Evolutionary conservation across 2,797 vertebrate genomes (phyloP).

Genomic region (Orestias chungarensis): DNA sequence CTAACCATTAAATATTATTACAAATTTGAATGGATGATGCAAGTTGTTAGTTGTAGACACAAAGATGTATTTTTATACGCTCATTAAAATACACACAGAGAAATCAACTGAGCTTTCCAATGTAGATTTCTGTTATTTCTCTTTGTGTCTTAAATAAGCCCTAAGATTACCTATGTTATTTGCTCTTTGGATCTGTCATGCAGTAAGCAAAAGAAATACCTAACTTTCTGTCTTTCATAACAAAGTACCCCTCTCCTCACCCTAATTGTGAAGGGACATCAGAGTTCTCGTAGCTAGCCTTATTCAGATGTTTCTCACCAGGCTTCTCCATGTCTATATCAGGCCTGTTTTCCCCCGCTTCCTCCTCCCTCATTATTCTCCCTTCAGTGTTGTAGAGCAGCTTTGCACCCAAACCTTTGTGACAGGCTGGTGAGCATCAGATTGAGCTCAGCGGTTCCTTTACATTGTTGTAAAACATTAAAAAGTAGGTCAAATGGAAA

Average conservation of each 20-base stretch:
- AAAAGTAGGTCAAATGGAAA: slow-evolving; percentile 58
- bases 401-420: slow-evolving; percentile 27
- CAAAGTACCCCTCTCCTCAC: neutral
- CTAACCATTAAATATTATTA: neutral
- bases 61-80: neutral
- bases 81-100: slow-evolving; percentile 42
- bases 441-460: slow-evolving; percentile 29
- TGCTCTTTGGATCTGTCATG: slow-evolving; percentile 51
- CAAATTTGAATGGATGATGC: neutral
- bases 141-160: slow-evolving; percentile 47
- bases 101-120: slow-evolving; percentile 38
- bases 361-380: slow-evolving; percentile 37
- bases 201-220: slow-evolving; percentile 25
- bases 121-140: slow-evolving; percentile 55
- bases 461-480: slow-evolving; percentile 43
- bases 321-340: slow-evolving; percentile 4
- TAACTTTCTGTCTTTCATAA: slow-evolving; percentile 35
- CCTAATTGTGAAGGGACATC: slow-evolving; percentile 40
- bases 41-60: slow-evolving; percentile 14
- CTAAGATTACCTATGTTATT: slow-evolving; percentile 41
- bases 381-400: slow-evolving; percentile 52
- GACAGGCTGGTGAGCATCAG: slow-evolving; percentile 38
- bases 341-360: slow-evolving; percentile 14
- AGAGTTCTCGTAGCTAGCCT: slow-evolving; percentile 57
- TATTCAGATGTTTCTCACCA: slow-evolving; percentile 48